Base-by-base conservation (phyloP, 2,113 vertebrate species). In the Capreolus pygargus region DNA sequence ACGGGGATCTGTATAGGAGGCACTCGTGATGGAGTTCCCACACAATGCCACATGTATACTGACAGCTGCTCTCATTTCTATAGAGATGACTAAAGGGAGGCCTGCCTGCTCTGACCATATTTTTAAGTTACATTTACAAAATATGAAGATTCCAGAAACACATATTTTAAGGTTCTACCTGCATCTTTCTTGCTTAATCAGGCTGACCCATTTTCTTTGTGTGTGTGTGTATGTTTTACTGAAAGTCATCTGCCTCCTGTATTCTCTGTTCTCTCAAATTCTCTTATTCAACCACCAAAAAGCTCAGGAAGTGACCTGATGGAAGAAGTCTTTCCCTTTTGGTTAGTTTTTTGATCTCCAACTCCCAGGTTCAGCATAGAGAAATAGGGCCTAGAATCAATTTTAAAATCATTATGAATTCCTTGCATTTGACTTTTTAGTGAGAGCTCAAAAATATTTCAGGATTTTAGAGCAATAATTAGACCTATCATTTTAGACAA, bases 401-500 rank as follows among this genome's bases (percentile, higher is more conserved):
- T 99, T 98, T 97, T 96, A 98, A 98, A 97, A 98, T 93, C 97
- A 98, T 99, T 98, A 98, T 98, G 97, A 98, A 98, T 98, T 92
- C 90, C 16, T 87, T 30, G 3, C 85, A 89, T 98, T 98, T 98
- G 97, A 98, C 98, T 98, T 99, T 96, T 98, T 98, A 98, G 96
- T 98, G 97, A 95, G 97, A 98, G 97, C 97, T 98, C 89, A 1
- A 97, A 99, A 99, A 98, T 98, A 99, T 98, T 98, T 99, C 97
- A 97, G 95, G 98, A 98, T 98, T 99, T 99, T 98, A 98, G 95
- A 98, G 87, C 45, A 91, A 93, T 99, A 99, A 99, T 99, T 98
- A 99, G 98, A 97, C 95, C 96, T 98, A 98, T 98, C 98, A 98
- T 95, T 98, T 98, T 98, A 98, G 96, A 98, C 98, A 99, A 99